A percentile compares a stretch with the other conserved stretches of the same genome.
Evolutionary conservation across 2,797 vertebrate genomes (phyloP).

Genomic region (Sebastes jordani): DNA sequence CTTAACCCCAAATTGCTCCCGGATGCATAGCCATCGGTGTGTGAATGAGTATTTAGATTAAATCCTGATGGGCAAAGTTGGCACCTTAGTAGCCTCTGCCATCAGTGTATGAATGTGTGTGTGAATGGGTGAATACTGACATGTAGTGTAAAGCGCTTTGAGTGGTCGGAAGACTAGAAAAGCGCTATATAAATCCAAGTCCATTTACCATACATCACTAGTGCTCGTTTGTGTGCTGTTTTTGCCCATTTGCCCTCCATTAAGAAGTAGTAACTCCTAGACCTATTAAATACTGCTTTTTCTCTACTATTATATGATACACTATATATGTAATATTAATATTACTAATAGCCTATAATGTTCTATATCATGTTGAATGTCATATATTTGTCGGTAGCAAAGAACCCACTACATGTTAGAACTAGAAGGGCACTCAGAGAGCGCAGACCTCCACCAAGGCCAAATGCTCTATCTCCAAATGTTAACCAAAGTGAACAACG

Average conservation of each 20-base stretch:
- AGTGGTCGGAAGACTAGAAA: too few species aligned
- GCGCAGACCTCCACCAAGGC: neutral
- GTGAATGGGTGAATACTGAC: too few species aligned
- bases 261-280: neutral
- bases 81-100: too few species aligned
- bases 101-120: too few species aligned
- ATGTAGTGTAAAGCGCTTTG: too few species aligned
- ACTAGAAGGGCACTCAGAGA: neutral
- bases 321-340: neutral
- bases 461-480: neutral
- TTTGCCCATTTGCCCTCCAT: neutral
- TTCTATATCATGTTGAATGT: neutral
- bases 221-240: neutral
- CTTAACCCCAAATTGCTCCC: too few species aligned
- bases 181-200: too few species aligned
- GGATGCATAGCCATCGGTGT: too few species aligned
- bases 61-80: too few species aligned
- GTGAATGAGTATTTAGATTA: too few species aligned
- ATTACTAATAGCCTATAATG: neutral
- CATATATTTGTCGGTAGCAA: neutral
- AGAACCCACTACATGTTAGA: neutral
- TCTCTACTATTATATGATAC: neutral
- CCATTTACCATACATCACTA: too few species aligned
- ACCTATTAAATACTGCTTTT: neutral
- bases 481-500: too few species aligned